Conservation (phyloP, 2,888 invertebrate species). For the Dasypolia templi region DNA sequence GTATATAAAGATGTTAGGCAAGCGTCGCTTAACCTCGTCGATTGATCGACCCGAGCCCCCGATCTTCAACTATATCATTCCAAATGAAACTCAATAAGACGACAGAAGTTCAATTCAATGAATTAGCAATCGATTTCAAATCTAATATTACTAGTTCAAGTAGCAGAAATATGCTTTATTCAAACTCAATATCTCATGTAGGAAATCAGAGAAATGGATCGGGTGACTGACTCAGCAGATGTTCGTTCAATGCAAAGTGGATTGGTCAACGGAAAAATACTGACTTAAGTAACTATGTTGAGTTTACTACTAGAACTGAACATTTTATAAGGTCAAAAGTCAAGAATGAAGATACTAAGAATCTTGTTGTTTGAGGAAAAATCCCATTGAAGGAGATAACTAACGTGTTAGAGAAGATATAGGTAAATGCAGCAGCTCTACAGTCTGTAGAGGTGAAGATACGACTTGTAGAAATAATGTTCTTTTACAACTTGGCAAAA, state of each 20-base stretch:
- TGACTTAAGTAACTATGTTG: conserved; percentile 7
- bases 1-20: too few species aligned
- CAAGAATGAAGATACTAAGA: neutral
- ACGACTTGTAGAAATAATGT: neutral
- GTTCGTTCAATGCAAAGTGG: conserved; percentile 28
- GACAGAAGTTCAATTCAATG: neutral
- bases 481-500: neutral
- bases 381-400: too few species aligned
- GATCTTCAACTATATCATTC: neutral
- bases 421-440: neutral
- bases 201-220: conserved; percentile 42
- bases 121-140: conserved; percentile 23
- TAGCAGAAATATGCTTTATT: conserved; percentile 25
- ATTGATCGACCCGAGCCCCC: too few species aligned
- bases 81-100: neutral
- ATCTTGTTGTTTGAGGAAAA: neutral
- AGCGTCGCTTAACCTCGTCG: too few species aligned
- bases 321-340: neutral
- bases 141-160: neutral
- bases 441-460: neutral
- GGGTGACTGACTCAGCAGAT: conserved; percentile 30
- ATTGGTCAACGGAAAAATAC: conserved; percentile 11
- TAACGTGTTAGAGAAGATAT: neutral
- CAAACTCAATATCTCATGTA: conserved; percentile 25
- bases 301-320: neutral